Evolutionary conservation across 2,888 invertebrate species (phyloP).

Genomic region (Pantelozetes paolii): DNA sequence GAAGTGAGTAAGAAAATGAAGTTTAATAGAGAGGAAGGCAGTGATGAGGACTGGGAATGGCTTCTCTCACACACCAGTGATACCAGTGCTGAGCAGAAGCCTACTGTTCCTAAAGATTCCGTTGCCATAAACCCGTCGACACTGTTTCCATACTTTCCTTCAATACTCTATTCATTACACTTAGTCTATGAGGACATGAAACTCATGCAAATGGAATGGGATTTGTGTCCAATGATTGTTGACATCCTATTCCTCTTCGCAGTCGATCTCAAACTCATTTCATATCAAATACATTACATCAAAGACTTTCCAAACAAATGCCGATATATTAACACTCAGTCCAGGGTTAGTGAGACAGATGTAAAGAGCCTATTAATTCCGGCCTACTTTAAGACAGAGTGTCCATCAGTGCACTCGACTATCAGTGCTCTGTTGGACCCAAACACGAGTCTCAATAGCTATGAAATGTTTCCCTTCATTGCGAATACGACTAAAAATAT

Average conservation of each 20-base stretch:
- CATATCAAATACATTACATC: constrained; percentile 75
- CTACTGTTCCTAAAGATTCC: background rate
- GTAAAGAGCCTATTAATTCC: constrained; percentile 59
- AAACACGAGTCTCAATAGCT: constrained; percentile 49
- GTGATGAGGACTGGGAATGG: constrained; percentile 50
- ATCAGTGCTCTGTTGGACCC: constrained; percentile 61
- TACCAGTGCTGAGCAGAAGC: background rate
- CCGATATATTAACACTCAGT: constrained; percentile 49
- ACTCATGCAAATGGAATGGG: constrained; percentile 57
- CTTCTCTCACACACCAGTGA: background rate
- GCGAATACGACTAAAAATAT: constrained; percentile 61
- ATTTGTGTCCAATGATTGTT: constrained; percentile 33
- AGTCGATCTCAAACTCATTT: constrained; percentile 65
- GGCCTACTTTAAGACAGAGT: constrained; percentile 38
- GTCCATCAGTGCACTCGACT: constrained; percentile 38
- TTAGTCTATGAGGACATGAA: constrained; percentile 77
- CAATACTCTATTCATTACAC: constrained; percentile 75
- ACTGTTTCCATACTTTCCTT: constrained; percentile 65
- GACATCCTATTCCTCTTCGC: constrained; percentile 45
- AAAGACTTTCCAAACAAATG: constrained; percentile 71
- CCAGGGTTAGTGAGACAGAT: constrained; percentile 57
- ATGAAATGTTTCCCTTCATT: constrained; percentile 66
- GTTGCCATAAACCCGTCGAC: constrained; percentile 4
- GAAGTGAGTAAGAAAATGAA: constrained; percentile 54
- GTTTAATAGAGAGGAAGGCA: constrained; percentile 70